These are phyloP conservation scores for Timandra comae DNA, from an alignment of 2,888 invertebrate species.

Conservation along the genomic window DNA sequence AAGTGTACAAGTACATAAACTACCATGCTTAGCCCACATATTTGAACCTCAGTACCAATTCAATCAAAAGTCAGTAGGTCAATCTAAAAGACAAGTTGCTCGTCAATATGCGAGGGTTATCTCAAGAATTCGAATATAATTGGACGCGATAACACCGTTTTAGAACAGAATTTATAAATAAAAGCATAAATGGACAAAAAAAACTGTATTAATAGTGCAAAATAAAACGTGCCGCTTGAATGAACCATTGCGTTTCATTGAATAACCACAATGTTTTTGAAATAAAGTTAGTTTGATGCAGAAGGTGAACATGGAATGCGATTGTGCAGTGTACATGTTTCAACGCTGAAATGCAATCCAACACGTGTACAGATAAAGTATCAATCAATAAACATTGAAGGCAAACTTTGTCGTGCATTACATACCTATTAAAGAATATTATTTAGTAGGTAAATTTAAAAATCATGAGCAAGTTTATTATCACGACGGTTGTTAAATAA, in stretches of 20 bases:
- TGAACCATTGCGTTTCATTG: constrained; percentile 19
- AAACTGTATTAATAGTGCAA: constrained; percentile 6
- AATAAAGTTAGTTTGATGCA: constrained; percentile 18
- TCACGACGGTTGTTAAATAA: too few relatives aligned
- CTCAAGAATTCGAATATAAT: constrained; percentile 11
- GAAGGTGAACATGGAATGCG: constrained; percentile 30
- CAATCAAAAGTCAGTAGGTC: too few relatives aligned
- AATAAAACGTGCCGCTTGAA: constrained; percentile 18
- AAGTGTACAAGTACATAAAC: too few relatives aligned
- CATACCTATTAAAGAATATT: too few relatives aligned
- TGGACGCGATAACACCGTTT: constrained; percentile 1
- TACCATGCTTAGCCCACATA: too few relatives aligned
- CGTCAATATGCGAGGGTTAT: constrained; percentile 7
- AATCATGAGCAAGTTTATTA: too few relatives aligned
- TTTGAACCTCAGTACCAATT: too few relatives aligned
- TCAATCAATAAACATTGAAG: too few relatives aligned
- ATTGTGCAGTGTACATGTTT: constrained; percentile 31
- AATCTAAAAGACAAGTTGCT: too few relatives aligned
- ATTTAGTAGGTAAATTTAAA: too few relatives aligned
- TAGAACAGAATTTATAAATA: too few relatives aligned
- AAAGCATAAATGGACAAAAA: neutral
- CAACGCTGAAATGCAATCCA: constrained; percentile 23
- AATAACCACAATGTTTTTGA: constrained; percentile 20
- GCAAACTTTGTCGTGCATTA: too few relatives aligned
- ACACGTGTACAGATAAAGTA: constrained; percentile 30